Base-by-base conservation (phyloP, 1,140 invertebrate genomes). In the Venustaconcha ellipsiformis region DNA sequence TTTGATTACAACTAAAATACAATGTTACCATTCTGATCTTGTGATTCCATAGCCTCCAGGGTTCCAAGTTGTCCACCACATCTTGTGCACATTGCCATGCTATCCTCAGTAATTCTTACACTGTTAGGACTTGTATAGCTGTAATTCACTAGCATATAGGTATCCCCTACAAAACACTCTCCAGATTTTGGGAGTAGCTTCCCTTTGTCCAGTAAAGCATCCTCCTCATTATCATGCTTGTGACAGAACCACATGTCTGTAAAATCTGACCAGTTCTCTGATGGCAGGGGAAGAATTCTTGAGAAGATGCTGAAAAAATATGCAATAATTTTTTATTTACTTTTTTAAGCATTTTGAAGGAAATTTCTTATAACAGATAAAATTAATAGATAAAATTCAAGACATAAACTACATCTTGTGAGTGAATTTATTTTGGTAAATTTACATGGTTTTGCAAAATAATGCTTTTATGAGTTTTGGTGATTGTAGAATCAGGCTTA, bases 241-340 rank as follows among this genome's bases (percentile, higher is more conserved):
- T 83, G 82, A 78, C 83, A 84, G 67, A 84, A 84, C 83, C 83
- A 84, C 59, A 82, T 83, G 69, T 84, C 83, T 30, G 83, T 78
- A 71, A 80, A 79, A 62, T 84, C 83, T 26, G 83, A 80, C 83
- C 83, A 84, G 58, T 83, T 84, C 64, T 84, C 83, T 62, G 82
- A 78, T 62, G 83, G 83, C 23, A 84, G 71, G 26, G 83, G 83
- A 1, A 84, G 76, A 37, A 84, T 79, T 69, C 83, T 58, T 20
- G 72, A 71, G 64, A 84, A 84, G 13, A 70, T 67, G 70, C 83
- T 84, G 73, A 48, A 78, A 58, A 48, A 68, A 64, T 20, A 11
- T 30, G 55, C 17, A 17, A 57, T n/a, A 48, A 48, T 72, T 67
- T 57, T 55, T 72, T 59, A 26, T 26, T 57, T 30, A 26, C 18